Base-by-base conservation (phyloP, 2,797 vertebrate genomes). In the Tangara arthus region DNA sequence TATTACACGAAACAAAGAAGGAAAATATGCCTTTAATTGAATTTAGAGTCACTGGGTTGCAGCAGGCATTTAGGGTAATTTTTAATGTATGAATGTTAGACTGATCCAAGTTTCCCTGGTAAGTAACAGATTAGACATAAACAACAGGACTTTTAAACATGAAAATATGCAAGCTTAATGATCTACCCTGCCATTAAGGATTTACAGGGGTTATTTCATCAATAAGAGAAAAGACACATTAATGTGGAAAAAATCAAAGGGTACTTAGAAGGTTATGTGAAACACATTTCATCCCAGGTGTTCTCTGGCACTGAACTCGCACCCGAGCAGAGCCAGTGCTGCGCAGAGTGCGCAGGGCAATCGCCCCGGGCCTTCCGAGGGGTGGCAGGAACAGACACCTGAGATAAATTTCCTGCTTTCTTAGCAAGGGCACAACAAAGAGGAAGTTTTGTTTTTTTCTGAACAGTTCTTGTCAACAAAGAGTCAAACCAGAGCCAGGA, bases 11-110 rank as follows among this genome's bases (percentile, higher is more conserved):
- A 90, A 66, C 27, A 81, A 89, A 87, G 55, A 70, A 91, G 69
- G 70, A 94, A 92, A 93, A 56, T 85, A 86, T 89, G 57, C 22
- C 69, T 92, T 95, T 92, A 93, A 93, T 82, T 93, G 63, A 93
- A 89, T 92, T 93, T 87, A 64, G 35, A 94, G 52, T 78, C 52
- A 81, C 55, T 94, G 65, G 4, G 20, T 85, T 94, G 76, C 75
- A 87, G 78, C 53, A 79, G 75, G 50, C 63, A 79, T 96, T 95
- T 96, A 79, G 69, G 55, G 59, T 87, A 96, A 69, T 91, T 95
- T 95, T 96, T 87, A 90, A 91, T 93, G 55, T 83, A 94, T 86
- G 66, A 93, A 82, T 42, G 63, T 78, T 78, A 78, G 65, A 72
- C 35, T 81, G 56, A 69, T 94, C 65, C 85, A 93, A 89, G 72